Base-by-base conservation (phyloP, 2,797 vertebrate genomes). In the Scarus forsteni region DNA sequence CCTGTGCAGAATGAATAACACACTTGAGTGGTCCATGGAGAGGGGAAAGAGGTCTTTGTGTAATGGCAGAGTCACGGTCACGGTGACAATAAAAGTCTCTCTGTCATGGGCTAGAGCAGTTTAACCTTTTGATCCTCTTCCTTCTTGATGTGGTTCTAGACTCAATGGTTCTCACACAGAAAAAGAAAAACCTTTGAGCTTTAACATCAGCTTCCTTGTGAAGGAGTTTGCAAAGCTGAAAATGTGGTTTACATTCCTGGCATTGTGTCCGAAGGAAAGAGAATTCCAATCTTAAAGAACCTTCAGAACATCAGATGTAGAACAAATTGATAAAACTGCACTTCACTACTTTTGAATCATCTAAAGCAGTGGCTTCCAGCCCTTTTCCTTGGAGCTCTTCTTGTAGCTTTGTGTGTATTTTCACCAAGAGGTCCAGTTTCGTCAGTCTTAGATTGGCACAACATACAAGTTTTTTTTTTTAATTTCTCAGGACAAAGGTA, bases 71-170 rank as follows among this genome's bases (percentile, higher is more conserved):
- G 88, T 87, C 85, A 89, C 34, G 42, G 85, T 73, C 88, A 85
- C 16, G 54, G 63, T 72, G 73, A 91, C 88, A 91, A 92, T 86
- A 82, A 85, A 87, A 81, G 85, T 73, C 50, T 50, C 69, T 80
- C 85, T 79, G 84, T 85, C 80, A 76, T 68, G 75, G 83, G 81
- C 79, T 80, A 40, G 75, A 88, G 75, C 76, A 50, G 73, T 89
- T 92, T 89, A 86, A 90, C 91, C 90, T 92, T 84, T 82, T 85
- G 81, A 88, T 89, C 81, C 72, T 79, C 66, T 61, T 49, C 54
- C 56, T 46, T 45, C 73, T 59, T 83, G 68, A 70, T 75, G 77
- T 69, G 80, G 51, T 51, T 81, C 79, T 61, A 36, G 53, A 72
- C 64, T 69, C 39, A 10, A 55, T 68, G 56, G 52, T 80, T 77